Evolutionary conservation across 2,113 vertebrate genomes (phyloP).

Genomic region (Natator depressus): DNA sequence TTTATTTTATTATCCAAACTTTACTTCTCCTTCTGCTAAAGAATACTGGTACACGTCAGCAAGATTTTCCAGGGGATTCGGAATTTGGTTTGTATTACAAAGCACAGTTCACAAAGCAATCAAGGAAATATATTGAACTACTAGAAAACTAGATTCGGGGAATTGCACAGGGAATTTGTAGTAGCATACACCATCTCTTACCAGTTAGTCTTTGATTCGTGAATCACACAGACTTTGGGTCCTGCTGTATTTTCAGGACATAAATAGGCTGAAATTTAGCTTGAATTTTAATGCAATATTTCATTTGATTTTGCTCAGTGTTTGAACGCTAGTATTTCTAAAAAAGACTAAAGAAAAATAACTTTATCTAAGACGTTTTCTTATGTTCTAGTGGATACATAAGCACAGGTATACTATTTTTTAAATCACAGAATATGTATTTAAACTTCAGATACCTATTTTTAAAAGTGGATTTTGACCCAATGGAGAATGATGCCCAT

Average conservation of each 20-base stretch:
- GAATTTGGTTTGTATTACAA: background rate
- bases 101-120: background rate
- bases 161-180: background rate
- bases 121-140: background rate
- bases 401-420: background rate
- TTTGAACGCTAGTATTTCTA: background rate
- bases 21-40: background rate
- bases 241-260: background rate
- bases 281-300: background rate
- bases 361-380: background rate
- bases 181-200: background rate
- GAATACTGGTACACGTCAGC: background rate
- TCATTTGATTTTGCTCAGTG: background rate
- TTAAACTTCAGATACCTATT: background rate
- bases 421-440: background rate
- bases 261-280: background rate
- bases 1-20: conserved; percentile 48
- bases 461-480: background rate
- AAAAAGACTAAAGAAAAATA: background rate
- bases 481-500: background rate
- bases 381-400: background rate
- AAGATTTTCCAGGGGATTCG: background rate
- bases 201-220: background rate
- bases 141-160: background rate
- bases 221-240: background rate